Conservation (phyloP, 2,888 invertebrate species). For the Schizotus pectinicornis region DNA sequence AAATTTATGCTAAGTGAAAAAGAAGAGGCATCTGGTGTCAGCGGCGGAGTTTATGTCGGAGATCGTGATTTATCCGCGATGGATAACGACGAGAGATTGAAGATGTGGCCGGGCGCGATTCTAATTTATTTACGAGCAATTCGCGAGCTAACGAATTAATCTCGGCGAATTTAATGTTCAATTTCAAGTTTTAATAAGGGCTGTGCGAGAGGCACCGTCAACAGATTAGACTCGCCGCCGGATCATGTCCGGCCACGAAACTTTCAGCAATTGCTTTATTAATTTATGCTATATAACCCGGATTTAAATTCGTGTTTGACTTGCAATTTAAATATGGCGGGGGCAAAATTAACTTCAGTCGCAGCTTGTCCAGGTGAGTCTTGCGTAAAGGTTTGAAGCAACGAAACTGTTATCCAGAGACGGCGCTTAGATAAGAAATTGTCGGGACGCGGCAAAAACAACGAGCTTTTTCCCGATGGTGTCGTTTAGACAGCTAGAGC, state of each 20-base stretch:
- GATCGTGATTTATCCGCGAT: background rate
- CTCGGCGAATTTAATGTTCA: constrained; percentile 21
- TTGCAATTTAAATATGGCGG: constrained; percentile 30
- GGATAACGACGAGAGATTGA: background rate
- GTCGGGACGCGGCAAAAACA: too few species aligned
- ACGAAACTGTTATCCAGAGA: too few species aligned
- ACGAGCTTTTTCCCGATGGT: too few species aligned
- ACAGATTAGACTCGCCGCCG: constrained; percentile 18
- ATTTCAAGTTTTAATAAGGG: constrained; percentile 28
- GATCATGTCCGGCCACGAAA: constrained; percentile 33
- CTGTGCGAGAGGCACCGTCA: constrained; percentile 11
- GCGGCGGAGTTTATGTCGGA: constrained; percentile 6
- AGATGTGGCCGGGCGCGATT: background rate
- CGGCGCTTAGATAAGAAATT: too few species aligned
- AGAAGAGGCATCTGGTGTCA: constrained; percentile 23
- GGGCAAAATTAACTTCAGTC: constrained; percentile 22
- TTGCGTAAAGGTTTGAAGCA: too few species aligned
- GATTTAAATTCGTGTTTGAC: constrained; percentile 25
- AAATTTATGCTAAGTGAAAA: constrained; percentile 19
- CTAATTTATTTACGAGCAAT: constrained; percentile 19
- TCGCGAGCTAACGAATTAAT: constrained; percentile 20
- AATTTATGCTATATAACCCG: constrained; percentile 36
- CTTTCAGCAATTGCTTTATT: constrained; percentile 35
- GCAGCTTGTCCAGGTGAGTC: too few species aligned
- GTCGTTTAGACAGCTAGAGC: too few species aligned